A percentile compares a stretch with the other conserved stretches of the same genome.
Conservation (phyloP, 2,113 vertebrate genomes). For the Lamprologus speciosus region DNA sequence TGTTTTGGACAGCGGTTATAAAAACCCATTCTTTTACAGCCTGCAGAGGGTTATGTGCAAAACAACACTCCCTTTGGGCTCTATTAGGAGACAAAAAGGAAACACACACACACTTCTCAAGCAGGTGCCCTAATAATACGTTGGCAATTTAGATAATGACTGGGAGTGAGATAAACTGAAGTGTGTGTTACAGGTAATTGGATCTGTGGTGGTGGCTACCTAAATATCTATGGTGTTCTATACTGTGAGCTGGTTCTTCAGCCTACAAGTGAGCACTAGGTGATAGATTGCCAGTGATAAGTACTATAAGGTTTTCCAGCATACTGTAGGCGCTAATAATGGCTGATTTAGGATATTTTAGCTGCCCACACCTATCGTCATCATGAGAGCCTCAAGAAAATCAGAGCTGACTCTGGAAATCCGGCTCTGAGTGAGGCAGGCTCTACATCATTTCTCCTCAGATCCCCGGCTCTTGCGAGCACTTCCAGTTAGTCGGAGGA, state of each 20-base stretch:
- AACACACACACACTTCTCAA: slow-evolving; percentile 58
- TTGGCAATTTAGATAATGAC: slow-evolving; percentile 99
- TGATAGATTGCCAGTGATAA: slow-evolving; percentile 53
- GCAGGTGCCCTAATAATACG: slow-evolving; percentile 85
- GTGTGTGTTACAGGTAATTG: slow-evolving; percentile 98
- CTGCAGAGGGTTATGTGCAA: slow-evolving; percentile 91
- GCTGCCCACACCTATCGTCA: background rate
- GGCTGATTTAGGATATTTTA: slow-evolving; percentile 20
- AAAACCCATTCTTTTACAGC: slow-evolving; percentile 78
- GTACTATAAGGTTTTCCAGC: slow-evolving; percentile 14
- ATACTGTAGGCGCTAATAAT: background rate
- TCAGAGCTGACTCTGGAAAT: slow-evolving; percentile 7
- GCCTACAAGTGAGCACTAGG: slow-evolving; percentile 21
- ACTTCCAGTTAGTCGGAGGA: slow-evolving; percentile 57
- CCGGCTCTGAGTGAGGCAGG: background rate
- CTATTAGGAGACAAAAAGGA: slow-evolving; percentile 81
- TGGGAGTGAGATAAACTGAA: slow-evolving; percentile 96
- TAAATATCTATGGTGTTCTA: slow-evolving; percentile 47
- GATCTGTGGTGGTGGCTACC: slow-evolving; percentile 75
- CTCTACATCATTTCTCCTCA: slow-evolving; percentile 19
- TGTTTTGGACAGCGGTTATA: slow-evolving; percentile 58
- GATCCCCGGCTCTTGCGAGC: slow-evolving; percentile 10
- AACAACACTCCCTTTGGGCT: slow-evolving; percentile 87
- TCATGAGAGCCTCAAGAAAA: slow-evolving; percentile 12
- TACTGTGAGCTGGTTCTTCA: slow-evolving; percentile 8